Evolutionary conservation across 2,888 invertebrate genomes (phyloP), one percentile per base, ranked within the genome.

Genomic region (Caenorhabditis sp.): DNA sequence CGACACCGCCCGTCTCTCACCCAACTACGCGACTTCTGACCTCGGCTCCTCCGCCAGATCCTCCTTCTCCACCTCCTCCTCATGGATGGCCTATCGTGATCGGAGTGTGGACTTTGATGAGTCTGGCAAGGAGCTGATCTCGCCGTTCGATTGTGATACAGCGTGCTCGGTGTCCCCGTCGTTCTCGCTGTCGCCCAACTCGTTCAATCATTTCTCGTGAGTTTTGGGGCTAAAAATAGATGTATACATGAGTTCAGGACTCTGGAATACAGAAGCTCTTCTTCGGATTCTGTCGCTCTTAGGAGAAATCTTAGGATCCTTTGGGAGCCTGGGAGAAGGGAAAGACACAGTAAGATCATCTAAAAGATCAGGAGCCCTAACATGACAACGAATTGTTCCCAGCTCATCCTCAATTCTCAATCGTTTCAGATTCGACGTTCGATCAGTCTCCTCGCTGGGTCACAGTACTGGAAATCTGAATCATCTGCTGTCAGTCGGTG

Each of bases 11-110:
- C 84, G 77, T 16, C 82, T 90, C 16, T 89, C 89, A 2, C 92
- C 91, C 24, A 87, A 85, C 69, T 92, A 92, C 75, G 90, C 92
- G 7, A 92, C 92, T 8, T 89, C 89, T 12, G 92, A 92, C 66
- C 83, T 92, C 28, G 92, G 92, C 38, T 89, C 89, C 38, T 86
- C 86, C 47, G 92, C 92, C 1, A 73, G 91, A 28, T 90, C 90
- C 8, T 87, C 89, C 41, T 86, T 86, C 61, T 84, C 89, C 22
- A 85, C 87, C 3, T 72, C 86, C 3, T 80, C 84, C 16, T 81
- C 91, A 4, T 91, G 91, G 91, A 90, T 86, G 38, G 87, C 85
- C 4, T 91, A 90, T 79, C 81, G 91, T 10, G 90, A 91, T 31
- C 82, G 73, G 6, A 77, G 76, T 68, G 70, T 72, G 7, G 82